Evolutionary conservation across 1,140 invertebrate genomes (phyloP), one percentile per base, ranked within the genome.

Genomic region (Ptiloglossa arizonensis): DNA sequence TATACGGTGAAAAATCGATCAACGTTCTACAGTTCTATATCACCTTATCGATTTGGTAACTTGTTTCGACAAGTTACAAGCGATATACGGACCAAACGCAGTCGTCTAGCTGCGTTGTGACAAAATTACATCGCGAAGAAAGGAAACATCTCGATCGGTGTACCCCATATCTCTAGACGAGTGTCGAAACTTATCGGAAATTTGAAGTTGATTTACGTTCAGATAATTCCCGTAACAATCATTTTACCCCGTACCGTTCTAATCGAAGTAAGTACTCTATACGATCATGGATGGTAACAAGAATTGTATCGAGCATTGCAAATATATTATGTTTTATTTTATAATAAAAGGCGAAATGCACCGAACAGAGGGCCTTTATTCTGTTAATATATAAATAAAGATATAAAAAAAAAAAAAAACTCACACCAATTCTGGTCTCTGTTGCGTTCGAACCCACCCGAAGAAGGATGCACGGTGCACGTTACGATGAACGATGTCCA

Each of bases 61-160:
- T 11, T 2, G 38, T 54, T 44, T 32, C 46, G 44, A 54, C 41
- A 24, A 68, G 62, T 64, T 38, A 56, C 32, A 62, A 69, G 57
- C 54, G 35, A 74, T 83, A 74, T 19, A 83, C 57, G 81, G 81
- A 83, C 82, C 82, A 83, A 83, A 71, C 38, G 19, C 48, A 64
- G 32, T 44, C 15, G 0, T 29, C 13, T 24, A 24, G 17, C 15
- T 46, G 50, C 62, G 15, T 67, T 29, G 11, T 13, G 2, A 66
- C 35, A 44, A 54, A n/a, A 19, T n/a, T 35, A 41, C 9, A 52
- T 50, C 29, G 2, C 3, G 22, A 54, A 38, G 17, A n/a, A n/a
- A n/a, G n/a, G n/a, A n/a, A n/a, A n/a, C 13, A 15, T 38, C 17
- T 17, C 52, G 27, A 1, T 9, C 5, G 1, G 15, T 41, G 19